These are phyloP conservation scores for Odocoileus hemionus DNA, from an alignment of 2,113 vertebrate species.

Conservation along the genomic window DNA sequence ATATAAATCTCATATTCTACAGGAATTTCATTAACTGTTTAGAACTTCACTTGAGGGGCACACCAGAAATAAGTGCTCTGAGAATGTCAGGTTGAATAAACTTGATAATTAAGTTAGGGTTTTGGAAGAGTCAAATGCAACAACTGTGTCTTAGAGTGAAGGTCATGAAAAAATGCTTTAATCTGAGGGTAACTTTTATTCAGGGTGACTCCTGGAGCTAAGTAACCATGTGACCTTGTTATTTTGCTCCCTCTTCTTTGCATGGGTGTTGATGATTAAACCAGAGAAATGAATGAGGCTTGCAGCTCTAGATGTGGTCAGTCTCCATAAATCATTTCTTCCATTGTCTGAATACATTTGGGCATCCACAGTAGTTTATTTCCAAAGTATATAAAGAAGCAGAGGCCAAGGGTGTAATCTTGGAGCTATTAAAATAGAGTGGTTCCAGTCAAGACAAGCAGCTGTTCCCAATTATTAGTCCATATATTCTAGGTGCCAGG, in stretches of 20 bases:
- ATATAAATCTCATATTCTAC: neutral
- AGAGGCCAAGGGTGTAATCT: conserved; percentile 65
- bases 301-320: conserved; percentile 1
- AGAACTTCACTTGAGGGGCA: neutral
- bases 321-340: conserved; percentile 61
- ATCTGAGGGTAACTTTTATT: neutral
- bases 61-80: neutral
- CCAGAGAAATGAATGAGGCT: conserved; percentile 20
- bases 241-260: neutral
- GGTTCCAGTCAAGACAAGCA: conserved; percentile 58
- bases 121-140: neutral
- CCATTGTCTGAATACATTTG: conserved; percentile 60
- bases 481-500: conserved; percentile 71
- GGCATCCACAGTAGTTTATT: conserved; percentile 63
- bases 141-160: neutral
- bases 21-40: neutral
- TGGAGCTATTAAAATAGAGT: conserved; percentile 64
- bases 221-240: neutral
- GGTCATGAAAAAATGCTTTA: neutral
- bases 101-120: neutral
- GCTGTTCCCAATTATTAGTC: conserved; percentile 68
- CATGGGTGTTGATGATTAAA: conserved; percentile 22
- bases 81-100: neutral
- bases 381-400: conserved; percentile 64
- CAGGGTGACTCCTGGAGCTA: neutral